These are phyloP conservation scores for Eupsilia transversa DNA, from an alignment of 2,888 invertebrate genomes.

Conservation along the genomic window DNA sequence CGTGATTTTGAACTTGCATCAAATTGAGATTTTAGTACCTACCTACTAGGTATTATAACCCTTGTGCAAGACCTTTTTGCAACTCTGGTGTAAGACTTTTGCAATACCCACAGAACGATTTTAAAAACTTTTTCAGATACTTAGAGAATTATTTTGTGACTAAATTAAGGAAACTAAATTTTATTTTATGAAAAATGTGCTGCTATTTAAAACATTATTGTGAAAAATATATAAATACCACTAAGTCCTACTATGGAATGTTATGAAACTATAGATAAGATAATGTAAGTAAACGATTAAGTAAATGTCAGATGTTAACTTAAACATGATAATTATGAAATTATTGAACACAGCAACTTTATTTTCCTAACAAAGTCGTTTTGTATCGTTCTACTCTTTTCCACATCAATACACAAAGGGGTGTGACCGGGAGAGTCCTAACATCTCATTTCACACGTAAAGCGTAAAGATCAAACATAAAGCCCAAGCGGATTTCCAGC, in stretches of 20 bases:
- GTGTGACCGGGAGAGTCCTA: background rate
- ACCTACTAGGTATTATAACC: no score
- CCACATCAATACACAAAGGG: conserved; percentile 28
- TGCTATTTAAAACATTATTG: background rate
- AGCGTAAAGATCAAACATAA: conserved; percentile 32
- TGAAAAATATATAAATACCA: conserved; percentile 26
- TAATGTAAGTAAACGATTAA: conserved; percentile 35
- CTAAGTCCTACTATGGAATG: conserved; percentile 17
- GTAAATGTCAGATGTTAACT: conserved; percentile 48
- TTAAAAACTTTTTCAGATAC: background rate
- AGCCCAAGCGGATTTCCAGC: conserved; percentile 20
- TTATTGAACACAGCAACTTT: conserved; percentile 23
- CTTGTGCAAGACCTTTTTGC: no score
- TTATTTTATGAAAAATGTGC: background rate
- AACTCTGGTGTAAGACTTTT: background rate
- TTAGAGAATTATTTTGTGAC: background rate
- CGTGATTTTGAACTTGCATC: background rate
- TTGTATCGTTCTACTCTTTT: conserved; percentile 21
- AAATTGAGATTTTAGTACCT: background rate
- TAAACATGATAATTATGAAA: conserved; percentile 31
- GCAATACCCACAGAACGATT: background rate
- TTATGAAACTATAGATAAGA: conserved; percentile 25
- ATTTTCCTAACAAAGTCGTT: conserved; percentile 13
- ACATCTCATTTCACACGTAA: conserved; percentile 32
- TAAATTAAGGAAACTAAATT: background rate